Base-by-base conservation (phyloP, 1,140 invertebrate species). In the Bombus sylvicola region DNA sequence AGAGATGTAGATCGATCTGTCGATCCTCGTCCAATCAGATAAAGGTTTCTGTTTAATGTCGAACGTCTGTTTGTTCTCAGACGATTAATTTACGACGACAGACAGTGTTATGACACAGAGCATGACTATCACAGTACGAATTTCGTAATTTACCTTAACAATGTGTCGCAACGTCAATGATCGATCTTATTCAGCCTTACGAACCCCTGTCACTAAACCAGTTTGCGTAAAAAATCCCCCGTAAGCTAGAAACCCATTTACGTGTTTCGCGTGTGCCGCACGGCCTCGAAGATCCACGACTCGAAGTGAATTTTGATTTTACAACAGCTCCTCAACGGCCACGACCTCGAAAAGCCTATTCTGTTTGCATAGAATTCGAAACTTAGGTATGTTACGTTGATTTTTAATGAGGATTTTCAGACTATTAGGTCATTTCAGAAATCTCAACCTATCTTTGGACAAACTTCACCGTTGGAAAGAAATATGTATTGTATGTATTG, bases 181-280 rank as follows among this genome's bases (percentile, higher is more conserved):
- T 34, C 18, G 25, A 28, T 59, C 25, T 53, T 37, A 62, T 41
- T 43, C 59, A 13, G 3, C 10, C 39, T 64, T 31, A 34, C 47
- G 69, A n/a, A 25, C 66, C 69, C 13, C 13, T 43, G 39, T 43
- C 41, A 1, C 57, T 2, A 62, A 86, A 89, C 62, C 77, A 86
- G 64, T 89, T 87, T 87, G 47, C 18, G 43, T 37, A 84, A 69
- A 72, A 39, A 81, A 15, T 39, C 2, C 53, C 8, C 9, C 39
- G 71, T 81, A 87, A 72, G 53, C 80, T 64, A 83, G 71, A 90
- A 87, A 89, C 75, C 82, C 28, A 85, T 82, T 87, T 89, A 87
- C 83, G 89, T 83, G 86, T 76, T 83, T 86, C 3, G 80, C 75
- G 13, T 87, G 69, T 39, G 41, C 4, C 57, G 12, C 15, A 43